Base-by-base conservation (phyloP, 2,888 invertebrate species). In the Strigamia maritima region DNA sequence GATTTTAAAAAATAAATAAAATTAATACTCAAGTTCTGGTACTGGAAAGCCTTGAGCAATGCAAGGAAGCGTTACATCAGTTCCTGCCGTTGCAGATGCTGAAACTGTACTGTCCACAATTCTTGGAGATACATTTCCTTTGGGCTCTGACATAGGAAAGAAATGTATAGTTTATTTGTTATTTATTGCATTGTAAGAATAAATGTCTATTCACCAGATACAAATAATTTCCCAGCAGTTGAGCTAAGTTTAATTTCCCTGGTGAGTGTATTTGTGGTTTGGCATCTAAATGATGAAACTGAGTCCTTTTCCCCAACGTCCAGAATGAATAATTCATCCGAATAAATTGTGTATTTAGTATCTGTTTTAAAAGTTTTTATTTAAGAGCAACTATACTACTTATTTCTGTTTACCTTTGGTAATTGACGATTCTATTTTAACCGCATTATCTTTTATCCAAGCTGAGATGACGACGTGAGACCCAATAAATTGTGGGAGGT, bases 1-100 rank as follows among this genome's bases (percentile, higher is more conserved):
- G 19, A 10, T 70, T 70, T 70, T 19, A 14, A 4, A 16, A 26
- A 14, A 16, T 75, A 16, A 31, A 2, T 35, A 16, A 28, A 1
- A 38, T 12, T 35, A 16, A 1, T 75, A 75, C 76, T 40, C 31
- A 16, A 38, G 12, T 24, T 75, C 76, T 19, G 81, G 81, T 26
- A 75, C 49, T n/a, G 81, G 81, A 75, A 44, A 79, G 0, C 81
- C 81, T 0, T 54, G 28, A 24, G 75, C 79, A 74, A 74, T 76
- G 44, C 81, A 81, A 26, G 78, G 75, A 14, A 81, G 35, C 12
- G 54, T 60, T 0, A 81, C 76, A 19, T 76, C 12, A 54, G 81
- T 70, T 2, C 79, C 81, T 16, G 26, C 35, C 8, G 26, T 28
- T 12, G 31, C 35, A 38, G 22, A 22, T 10, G 38, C 38, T 12